Evolutionary conservation across 2,113 vertebrate species (phyloP), one percentile per base, ranked within the genome.

Genomic region (Lycaon pictus): DNA sequence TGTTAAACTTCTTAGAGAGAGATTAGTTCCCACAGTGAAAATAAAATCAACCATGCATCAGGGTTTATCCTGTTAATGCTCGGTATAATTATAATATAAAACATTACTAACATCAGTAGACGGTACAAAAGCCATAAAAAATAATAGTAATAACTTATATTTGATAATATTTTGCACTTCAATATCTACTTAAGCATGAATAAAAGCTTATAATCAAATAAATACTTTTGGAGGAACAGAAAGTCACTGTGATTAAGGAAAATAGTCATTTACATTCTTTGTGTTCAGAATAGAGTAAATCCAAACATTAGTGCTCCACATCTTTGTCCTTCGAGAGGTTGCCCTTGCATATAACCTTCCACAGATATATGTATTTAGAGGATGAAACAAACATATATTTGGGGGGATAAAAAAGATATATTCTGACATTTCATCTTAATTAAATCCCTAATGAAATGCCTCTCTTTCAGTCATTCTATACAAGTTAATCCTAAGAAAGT

Each of bases 21-120:
- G 48, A 91, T 97, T 97, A 91, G 79, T 92, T 95, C 35, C 91
- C 27, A 91, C 7, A 89, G 80, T 88, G 13, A 97, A 97, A 94
- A 86, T 88, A 89, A 89, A 90, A 84, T 94, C 74, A 96, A 32
- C 76, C 25, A 83, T 85, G 12, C 60, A 93, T 72, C 63, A 85
- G 32, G 20, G n/a, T 89, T 87, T 90, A 84, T 90, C 51, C 67
- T 95, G 17, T 79, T 97, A 97, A 86, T 80, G 29, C 37, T 88
- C 51, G 82, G 20, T 58, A 3, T 88, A 96, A 93, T 96, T 98
- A 95, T 63, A 95, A 74, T 53, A 60, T 86, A 72, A 97, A 96
- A 6, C 84, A 96, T 95, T 96, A 74, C 25, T 95, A 83, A 65
- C 74, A 48, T 65, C 53, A 98, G 22, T 48, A 92, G 56, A 98